Base-by-base conservation (phyloP, 2,888 invertebrate genomes). In the Ophion costatus region DNA sequence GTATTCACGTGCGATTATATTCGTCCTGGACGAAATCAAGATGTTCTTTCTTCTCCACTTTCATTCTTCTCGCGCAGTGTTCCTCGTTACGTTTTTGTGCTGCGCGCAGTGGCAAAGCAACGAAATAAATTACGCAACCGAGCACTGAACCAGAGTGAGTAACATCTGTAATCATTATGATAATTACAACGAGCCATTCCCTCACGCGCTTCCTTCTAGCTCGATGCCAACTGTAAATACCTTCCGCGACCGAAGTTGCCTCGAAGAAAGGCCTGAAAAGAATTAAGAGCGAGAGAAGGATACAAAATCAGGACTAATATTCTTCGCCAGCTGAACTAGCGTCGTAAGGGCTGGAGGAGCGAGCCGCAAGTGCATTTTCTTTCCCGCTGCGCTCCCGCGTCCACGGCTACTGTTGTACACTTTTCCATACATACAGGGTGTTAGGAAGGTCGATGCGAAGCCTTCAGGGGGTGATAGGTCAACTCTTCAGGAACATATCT, bases 91-190 rank as follows among this genome's bases (percentile, higher is more conserved):
- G 22, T 56, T 76, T 66, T 76, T 66, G 14, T 2, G 17, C 20
- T 38, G 9, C 63, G 9, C 63, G 9, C 17, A 24, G 33, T 20
- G 29, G 22, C 51, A 61, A 67, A 78, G 57, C 38, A 63, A 42
- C 20, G 75, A 84, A 80, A 45, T 51, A 69, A 74, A 80, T 77
- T 17, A 11, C 59, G 17, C 51, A 42, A 33, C 7, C 61, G 45
- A 57, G 67, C 45, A 56, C 64, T 64, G 29, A 51, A 61, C 56
- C 70, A 38, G 45, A 38, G 56, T 1, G 45, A 74, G 64, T 63
- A 84, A 80, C 81, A 78, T 81, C 78, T 78, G 84, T 82, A 79
- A 59, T 75, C 66, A 79, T 79, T 82, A 70, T 22, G 70, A 82
- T 79, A 82, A 84, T 84, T 70, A 74, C 45, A 57, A 64, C 20